Evolutionary conservation across 2,797 vertebrate genomes (phyloP).

Genomic region (Falco columbarius): DNA sequence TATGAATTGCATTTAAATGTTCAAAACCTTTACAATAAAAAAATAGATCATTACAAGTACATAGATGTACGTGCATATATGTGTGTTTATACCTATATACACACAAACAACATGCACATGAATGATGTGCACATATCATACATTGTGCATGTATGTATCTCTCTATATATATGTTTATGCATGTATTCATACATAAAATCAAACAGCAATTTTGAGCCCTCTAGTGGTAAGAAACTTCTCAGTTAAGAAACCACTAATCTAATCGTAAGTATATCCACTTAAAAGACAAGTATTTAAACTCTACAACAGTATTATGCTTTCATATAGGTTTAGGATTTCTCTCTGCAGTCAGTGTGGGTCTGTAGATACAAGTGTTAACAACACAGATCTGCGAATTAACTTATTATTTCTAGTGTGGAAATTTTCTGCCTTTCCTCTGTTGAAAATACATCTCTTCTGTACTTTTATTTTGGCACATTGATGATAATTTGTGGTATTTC

Average conservation of each 20-base stretch:
- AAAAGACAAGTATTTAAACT: background rate
- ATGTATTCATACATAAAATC: background rate
- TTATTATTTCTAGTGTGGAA: background rate
- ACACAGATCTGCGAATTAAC: background rate
- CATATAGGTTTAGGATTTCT: background rate
- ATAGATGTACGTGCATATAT: background rate
- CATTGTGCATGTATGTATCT: background rate
- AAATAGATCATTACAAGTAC: background rate
- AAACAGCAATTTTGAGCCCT: constrained; percentile 54
- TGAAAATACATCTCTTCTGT: background rate
- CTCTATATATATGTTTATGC: background rate
- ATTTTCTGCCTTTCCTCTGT: background rate
- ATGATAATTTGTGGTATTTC: background rate
- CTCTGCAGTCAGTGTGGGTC: background rate
- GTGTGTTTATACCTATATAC: background rate
- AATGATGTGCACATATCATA: background rate
- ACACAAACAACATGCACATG: background rate
- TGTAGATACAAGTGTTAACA: background rate
- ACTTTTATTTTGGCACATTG: background rate
- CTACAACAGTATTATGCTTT: background rate
- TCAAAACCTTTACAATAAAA: background rate
- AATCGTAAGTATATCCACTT: background rate
- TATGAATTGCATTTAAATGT: background rate
- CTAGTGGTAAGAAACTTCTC: constrained; percentile 52
- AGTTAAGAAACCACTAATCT: background rate